Percentiles rank a stretch among this genome's conserved stretches.
Evolutionary conservation across 2,797 vertebrate genomes (phyloP).

Genomic region (Alectoris magna): DNA sequence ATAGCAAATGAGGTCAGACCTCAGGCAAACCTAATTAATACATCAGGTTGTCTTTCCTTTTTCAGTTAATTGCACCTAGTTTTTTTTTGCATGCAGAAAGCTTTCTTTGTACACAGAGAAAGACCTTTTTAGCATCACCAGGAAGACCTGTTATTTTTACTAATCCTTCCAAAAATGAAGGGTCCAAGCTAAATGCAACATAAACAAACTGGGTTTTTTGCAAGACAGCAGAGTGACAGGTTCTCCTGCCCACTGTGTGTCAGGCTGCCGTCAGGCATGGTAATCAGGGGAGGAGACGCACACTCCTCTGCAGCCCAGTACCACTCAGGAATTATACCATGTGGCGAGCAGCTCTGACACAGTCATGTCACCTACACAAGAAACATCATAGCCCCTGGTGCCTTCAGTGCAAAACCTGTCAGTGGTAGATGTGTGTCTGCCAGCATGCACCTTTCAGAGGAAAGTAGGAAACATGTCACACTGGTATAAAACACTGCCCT

Average conservation of each 20-base stretch:
- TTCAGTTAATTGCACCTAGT: background rate
- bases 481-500: accelerated
- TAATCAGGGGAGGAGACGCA: accelerated
- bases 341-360: accelerated
- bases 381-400: accelerated
- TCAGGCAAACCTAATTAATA: background rate
- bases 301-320: background rate
- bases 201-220: background rate
- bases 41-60: background rate
- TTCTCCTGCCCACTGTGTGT: accelerated
- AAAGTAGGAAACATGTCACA: accelerated
- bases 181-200: background rate
- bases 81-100: background rate
- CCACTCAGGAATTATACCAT: accelerated
- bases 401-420: accelerated
- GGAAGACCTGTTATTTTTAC: background rate
- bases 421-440: accelerated
- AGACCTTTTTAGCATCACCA: background rate
- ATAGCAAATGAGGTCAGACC: background rate
- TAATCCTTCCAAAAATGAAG: background rate
- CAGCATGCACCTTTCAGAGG: accelerated
- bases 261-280: background rate
- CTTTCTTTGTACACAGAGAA: background rate
- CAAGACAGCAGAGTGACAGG: accelerated
- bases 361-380: accelerated